These are phyloP conservation scores for Agrochola litura DNA, from an alignment of 2,888 invertebrate genomes.

Conservation along the genomic window DNA sequence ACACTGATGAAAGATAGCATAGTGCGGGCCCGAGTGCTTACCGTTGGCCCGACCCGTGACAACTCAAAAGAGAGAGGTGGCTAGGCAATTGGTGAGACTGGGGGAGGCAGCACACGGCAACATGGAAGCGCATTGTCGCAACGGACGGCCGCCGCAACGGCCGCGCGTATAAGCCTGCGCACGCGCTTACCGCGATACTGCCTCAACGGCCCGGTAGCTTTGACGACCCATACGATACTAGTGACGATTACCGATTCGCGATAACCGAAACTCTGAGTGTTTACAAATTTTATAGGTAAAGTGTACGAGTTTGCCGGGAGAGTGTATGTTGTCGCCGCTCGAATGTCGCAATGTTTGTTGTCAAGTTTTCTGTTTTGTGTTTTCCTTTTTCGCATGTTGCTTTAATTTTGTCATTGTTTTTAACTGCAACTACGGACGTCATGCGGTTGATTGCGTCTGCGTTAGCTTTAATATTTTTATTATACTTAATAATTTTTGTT, in stretches of 20 bases:
- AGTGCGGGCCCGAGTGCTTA: constrained; percentile 67
- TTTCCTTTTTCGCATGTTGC: constrained; percentile 53
- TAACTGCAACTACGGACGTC: constrained; percentile 33
- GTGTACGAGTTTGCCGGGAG: constrained; percentile 63
- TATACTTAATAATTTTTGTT: constrained; percentile 7
- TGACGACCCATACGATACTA: constrained; percentile 61
- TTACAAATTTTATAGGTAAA: constrained; percentile 74
- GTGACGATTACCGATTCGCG: constrained; percentile 68
- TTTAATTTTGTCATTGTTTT: constrained; percentile 50
- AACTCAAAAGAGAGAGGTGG: constrained; percentile 89
- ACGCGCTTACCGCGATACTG: constrained; percentile 74
- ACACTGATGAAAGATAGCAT: constrained; percentile 66
- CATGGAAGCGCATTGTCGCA: constrained; percentile 87
- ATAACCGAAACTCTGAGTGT: constrained; percentile 71
- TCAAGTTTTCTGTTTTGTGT: constrained; percentile 62
- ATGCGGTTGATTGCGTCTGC: constrained; percentile 34
- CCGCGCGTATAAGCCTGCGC: constrained; percentile 83
- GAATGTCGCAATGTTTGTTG: constrained; percentile 70
- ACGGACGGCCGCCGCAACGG: constrained; percentile 85
- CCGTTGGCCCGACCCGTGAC: constrained; percentile 76
- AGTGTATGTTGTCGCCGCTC: constrained; percentile 67
- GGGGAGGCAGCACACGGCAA: constrained; percentile 81
- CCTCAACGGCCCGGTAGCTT: constrained; percentile 61
- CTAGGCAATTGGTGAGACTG: constrained; percentile 82
- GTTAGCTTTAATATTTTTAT: constrained; percentile 19